Evolutionary conservation across 1,140 invertebrate species (phyloP).

Genomic region (Caerostris darwini): DNA sequence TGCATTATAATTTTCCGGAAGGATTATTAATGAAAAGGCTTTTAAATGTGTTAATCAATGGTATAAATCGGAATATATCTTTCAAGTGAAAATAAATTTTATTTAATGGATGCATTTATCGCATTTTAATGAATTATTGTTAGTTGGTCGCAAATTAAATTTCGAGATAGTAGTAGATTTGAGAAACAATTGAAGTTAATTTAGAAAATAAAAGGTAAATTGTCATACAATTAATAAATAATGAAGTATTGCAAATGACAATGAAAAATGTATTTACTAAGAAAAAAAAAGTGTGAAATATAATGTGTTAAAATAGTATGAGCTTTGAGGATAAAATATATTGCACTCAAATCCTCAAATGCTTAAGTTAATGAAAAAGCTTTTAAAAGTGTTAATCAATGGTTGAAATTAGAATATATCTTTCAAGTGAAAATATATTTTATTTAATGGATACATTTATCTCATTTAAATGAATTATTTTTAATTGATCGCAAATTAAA

Average conservation of each 20-base stretch:
- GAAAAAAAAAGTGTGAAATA: no score
- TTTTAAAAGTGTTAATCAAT: neutral
- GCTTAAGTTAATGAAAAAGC: neutral
- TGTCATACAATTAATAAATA: no score
- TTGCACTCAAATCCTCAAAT: no score
- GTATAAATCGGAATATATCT: neutral
- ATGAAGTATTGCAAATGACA: no score
- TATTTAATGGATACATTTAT: neutral
- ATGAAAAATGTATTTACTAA: no score
- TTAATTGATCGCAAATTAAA: neutral
- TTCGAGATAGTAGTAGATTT: neutral
- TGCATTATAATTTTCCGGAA: neutral
- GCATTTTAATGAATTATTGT: neutral
- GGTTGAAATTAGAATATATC: neutral
- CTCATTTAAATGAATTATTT: neutral
- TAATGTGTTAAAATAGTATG: no score
- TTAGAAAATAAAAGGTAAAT: no score
- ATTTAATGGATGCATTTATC: neutral
- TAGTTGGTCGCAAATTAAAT: neutral
- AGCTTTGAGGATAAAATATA: no score
- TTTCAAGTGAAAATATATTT: conserved; percentile 5
- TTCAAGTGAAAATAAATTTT: conserved; percentile 5
- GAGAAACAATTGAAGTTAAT: no score
- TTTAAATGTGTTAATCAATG: neutral
- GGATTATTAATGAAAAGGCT: neutral